A percentile compares a stretch with the other conserved stretches of the same genome.
Conservation (phyloP, 2,888 invertebrate species). For the Ramazzottius varieornatus region DNA sequence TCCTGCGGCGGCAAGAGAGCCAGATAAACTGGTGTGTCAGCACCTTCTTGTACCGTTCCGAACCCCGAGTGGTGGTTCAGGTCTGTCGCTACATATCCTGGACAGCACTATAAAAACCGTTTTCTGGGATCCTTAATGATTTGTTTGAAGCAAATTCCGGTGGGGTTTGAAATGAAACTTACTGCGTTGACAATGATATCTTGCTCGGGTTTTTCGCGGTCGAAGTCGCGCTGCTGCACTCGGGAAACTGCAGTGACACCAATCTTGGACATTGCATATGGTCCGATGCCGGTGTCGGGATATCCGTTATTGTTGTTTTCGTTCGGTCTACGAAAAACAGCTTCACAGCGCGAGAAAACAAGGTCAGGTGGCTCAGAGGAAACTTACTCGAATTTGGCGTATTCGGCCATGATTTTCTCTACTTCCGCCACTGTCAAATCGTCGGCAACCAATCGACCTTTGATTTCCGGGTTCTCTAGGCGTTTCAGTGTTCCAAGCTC, state of each 20-base stretch:
- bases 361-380: no score
- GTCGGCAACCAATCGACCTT: slow-evolving; percentile 8
- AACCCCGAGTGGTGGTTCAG: slow-evolving; percentile 21
- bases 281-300: slow-evolving; percentile 4
- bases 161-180: no score
- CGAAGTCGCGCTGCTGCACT: slow-evolving; percentile 15
- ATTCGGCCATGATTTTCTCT: slow-evolving; percentile 15
- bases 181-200: slow-evolving; percentile 3
- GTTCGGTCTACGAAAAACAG: no score
- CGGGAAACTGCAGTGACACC: slow-evolving; percentile 17
- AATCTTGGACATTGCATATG: slow-evolving; percentile 20
- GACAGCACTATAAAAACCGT: slow-evolving; percentile 19
- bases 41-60: slow-evolving; percentile 20
- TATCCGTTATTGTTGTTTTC: slow-evolving; percentile 16
- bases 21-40: slow-evolving; percentile 15
- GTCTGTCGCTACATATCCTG: slow-evolving; percentile 23
- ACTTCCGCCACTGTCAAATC: slow-evolving; percentile 13
- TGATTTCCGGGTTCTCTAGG: slow-evolving; percentile 4
- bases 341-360: no score
- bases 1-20: no score
- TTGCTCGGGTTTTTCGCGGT: slow-evolving; percentile 13
- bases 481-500: slow-evolving; percentile 10
- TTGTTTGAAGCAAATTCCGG: background rate
- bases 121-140: background rate
- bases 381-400: slow-evolving; percentile 11